A percentile compares a stretch with the other conserved stretches of the same genome.
phyloP scores from a whole-genome alignment of 1,140 invertebrate genomes.

The Scaptodrosophila lebanonensis region DNA sequence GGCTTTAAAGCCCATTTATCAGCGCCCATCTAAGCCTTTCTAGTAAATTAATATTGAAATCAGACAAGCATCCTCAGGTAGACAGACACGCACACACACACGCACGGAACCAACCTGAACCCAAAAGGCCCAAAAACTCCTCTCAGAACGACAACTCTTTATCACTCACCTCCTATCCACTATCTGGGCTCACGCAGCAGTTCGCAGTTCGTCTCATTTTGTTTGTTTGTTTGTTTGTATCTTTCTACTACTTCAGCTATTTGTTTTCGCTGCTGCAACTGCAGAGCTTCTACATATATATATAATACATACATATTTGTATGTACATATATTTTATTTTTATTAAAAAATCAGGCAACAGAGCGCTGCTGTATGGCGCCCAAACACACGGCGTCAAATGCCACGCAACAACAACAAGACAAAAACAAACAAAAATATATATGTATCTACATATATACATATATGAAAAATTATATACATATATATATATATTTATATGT shows the following conservation, averaged over 20 bases:
- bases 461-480: constrained; percentile 29
- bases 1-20: too few relatives aligned
- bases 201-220: too few relatives aligned
- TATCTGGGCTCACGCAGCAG: too few relatives aligned
- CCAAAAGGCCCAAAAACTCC: too few relatives aligned
- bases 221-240: constrained; percentile 17
- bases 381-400: constrained; percentile 31
- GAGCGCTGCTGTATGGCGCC: constrained; percentile 24
- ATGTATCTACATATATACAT: constrained; percentile 19
- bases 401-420: constrained; percentile 34
- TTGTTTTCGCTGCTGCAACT: constrained; percentile 29
- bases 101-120: too few relatives aligned
- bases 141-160: too few relatives aligned
- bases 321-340: constrained; percentile 33
- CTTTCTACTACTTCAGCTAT: constrained; percentile 46
- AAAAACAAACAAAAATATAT: constrained; percentile 10
- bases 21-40: too few relatives aligned
- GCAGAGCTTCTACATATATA: background rate
- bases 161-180: too few relatives aligned
- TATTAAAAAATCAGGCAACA: constrained; percentile 48
- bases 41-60: too few relatives aligned
- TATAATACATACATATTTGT: background rate
- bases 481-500: background rate
- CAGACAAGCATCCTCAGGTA: too few relatives aligned
- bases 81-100: too few relatives aligned